Evolutionary conservation across 2,888 invertebrate species (phyloP).

Genomic region (Lasius platythorax): DNA sequence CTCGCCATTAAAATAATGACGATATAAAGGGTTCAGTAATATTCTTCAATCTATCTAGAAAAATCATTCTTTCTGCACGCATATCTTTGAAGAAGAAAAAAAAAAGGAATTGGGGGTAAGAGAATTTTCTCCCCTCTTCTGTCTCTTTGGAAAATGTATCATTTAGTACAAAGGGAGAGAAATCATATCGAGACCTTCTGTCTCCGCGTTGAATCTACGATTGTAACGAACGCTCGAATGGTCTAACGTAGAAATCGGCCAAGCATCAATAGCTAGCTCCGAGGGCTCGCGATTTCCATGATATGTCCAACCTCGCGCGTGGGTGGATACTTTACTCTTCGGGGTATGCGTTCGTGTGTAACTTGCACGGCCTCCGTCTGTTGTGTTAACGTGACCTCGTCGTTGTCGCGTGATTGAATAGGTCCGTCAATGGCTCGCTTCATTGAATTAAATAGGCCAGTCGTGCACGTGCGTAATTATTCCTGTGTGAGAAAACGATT

Average conservation of each 20-base stretch:
- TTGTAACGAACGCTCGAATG: not conserved
- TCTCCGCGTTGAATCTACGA: constrained; percentile 22
- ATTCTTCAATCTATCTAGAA: too few species aligned
- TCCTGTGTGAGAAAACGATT: constrained; percentile 53
- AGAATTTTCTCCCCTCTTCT: not conserved
- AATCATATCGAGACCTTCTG: not conserved
- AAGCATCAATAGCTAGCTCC: constrained; percentile 36
- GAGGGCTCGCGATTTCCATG: constrained; percentile 17
- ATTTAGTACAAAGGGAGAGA: not conserved
- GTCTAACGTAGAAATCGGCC: constrained; percentile 39
- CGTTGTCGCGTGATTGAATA: constrained; percentile 75
- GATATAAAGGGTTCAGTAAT: not conserved
- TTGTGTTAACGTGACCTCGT: constrained; percentile 75
- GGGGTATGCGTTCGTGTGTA: constrained; percentile 58
- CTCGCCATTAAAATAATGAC: not conserved
- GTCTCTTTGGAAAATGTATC: not conserved
- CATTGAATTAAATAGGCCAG: constrained; percentile 80
- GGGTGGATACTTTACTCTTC: constrained; percentile 54
- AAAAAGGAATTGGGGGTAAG: not conserved
- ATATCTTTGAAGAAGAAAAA: not conserved
- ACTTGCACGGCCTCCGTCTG: constrained; percentile 66
- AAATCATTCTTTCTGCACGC: not conserved
- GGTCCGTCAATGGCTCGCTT: constrained; percentile 80
- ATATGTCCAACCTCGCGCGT: constrained; percentile 53
- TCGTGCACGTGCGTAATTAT: constrained; percentile 73